These are phyloP conservation scores for Calcarius ornatus DNA, from an alignment of 2,113 vertebrate genomes.

Conservation along the genomic window DNA sequence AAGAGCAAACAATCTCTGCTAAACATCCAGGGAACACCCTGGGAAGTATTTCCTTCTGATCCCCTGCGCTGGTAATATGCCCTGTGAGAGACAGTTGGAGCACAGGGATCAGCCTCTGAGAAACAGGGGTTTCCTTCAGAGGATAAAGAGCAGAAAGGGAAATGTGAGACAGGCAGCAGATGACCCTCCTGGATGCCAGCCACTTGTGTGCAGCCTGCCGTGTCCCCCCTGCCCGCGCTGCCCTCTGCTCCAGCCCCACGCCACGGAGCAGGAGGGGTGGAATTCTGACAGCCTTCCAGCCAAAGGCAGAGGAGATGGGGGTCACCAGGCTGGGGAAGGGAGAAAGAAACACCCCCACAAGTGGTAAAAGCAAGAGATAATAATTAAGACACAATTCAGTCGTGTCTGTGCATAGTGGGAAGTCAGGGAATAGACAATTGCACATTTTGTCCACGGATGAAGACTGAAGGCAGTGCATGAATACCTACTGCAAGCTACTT, in stretches of 20 bases:
- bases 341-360: neutral
- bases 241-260: neutral
- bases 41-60: neutral
- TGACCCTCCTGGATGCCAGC: neutral
- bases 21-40: neutral
- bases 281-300: neutral
- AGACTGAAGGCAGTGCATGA: conserved; percentile 8
- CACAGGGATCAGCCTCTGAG: neutral
- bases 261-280: rapidly evolving
- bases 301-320: neutral
- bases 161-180: neutral
- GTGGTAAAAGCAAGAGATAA: neutral
- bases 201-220: neutral
- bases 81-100: neutral
- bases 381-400: conserved; percentile 20
- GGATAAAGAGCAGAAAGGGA: neutral
- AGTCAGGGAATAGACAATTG: neutral
- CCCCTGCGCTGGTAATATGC: rapidly evolving
- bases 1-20: neutral
- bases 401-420: neutral
- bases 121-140: neutral
- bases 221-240: neutral
- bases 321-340: rapidly evolving
- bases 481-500: conserved; percentile 26
- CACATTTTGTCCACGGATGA: neutral